Conservation (phyloP, 2,888 invertebrate genomes). For the Nemoura dubitans region DNA sequence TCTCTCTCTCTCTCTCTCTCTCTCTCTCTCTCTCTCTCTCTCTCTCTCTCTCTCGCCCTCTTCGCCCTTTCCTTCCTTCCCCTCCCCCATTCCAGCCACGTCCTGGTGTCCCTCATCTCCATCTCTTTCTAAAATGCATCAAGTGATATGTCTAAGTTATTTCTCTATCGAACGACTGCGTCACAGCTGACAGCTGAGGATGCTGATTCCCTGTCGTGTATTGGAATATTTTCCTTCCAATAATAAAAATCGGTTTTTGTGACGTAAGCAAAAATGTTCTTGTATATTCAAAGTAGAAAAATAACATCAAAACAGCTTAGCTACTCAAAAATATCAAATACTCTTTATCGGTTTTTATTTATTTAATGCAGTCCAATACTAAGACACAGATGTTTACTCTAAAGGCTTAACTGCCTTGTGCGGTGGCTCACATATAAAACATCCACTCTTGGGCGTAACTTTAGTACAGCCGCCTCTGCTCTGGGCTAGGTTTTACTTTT, state of each 20-base stretch:
- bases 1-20: neutral
- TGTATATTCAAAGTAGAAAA: constrained; percentile 28
- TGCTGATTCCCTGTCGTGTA: constrained; percentile 28
- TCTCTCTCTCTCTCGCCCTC: neutral
- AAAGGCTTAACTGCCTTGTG: neutral
- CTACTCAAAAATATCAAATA: constrained; percentile 37
- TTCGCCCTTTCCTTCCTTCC: neutral
- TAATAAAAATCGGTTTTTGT: constrained; percentile 32
- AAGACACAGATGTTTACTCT: constrained; percentile 30
- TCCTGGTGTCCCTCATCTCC: neutral
- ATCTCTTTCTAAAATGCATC: constrained; percentile 13
- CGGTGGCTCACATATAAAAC: neutral
- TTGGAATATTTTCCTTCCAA: constrained; percentile 35
- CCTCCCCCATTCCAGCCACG: neutral
- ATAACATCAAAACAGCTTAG: constrained; percentile 30
- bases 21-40: neutral
- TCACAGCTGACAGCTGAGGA: constrained; percentile 30
- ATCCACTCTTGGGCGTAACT: neutral
- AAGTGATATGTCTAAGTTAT: constrained; percentile 34
- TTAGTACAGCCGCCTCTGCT: neutral
- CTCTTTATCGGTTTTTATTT: constrained; percentile 36
- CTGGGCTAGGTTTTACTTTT: neutral
- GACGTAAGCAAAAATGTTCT: constrained; percentile 36
- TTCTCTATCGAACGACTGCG: constrained; percentile 23
- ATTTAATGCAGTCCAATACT: constrained; percentile 36